Evolutionary conservation across 2,797 vertebrate species (phyloP), one percentile per base, ranked within the genome.

Genomic region (Vultur gryphus): DNA sequence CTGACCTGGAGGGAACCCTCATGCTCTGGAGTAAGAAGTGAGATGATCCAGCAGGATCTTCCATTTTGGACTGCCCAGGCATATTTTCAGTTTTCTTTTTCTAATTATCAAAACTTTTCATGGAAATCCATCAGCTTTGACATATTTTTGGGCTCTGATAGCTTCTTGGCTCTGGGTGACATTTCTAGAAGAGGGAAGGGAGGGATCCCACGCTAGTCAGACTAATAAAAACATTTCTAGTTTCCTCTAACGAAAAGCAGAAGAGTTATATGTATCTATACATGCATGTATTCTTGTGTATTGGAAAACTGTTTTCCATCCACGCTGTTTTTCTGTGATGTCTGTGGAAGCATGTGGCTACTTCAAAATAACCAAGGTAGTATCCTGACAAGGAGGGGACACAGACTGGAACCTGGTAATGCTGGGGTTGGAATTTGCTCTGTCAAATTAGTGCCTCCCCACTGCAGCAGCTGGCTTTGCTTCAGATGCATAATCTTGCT

Each of bases 1-100:
- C 52, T 92, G 96, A 94, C 90, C 96, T 93, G 69, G 82, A 91
- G 84, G 39, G 46, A 92, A 93, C 91, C 39, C 61, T 88, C n/a
- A 7, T 31, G 33, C 51, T 90, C 62, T 54, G 48, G 72, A 72
- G 31, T 24, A 33, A 89, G 64, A 93, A 80, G 77, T 12, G 16
- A 95, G 35, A 57, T 83, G 84, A 78, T 41, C 75, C 69, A 78
- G 43, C 17, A 81, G 33, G 37, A 93, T 67, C 67, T 93, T 87
- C 52, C 25, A 75, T 37, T 72, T 62, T 52, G n/a, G 58, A 70
- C 71, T 64, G 33, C 37, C 12, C 39, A 57, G 44, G 69, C 16
- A 46, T 35, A 83, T 80, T 61, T 78, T 79, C 20, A 61, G 16
- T 52, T 67, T 89, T 72, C 15, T 72, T 90, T 64, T 66, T 54